Percentiles rank a stretch among this genome's conserved stretches.
Evolutionary conservation across 2,797 vertebrate species (phyloP).

Genomic region (Sylvia borin): DNA sequence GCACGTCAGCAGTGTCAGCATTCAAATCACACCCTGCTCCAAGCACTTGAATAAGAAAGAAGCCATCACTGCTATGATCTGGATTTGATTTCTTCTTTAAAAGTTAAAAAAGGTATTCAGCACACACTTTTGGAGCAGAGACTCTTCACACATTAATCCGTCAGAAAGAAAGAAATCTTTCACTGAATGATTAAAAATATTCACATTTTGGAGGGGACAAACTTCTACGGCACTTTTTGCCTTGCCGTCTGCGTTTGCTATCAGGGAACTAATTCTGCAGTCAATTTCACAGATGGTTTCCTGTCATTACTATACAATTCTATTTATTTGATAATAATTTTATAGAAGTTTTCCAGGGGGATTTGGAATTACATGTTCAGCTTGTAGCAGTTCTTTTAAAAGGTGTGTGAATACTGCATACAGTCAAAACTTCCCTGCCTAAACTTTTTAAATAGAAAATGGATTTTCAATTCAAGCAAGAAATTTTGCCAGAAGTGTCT

Average conservation of each 20-base stretch:
- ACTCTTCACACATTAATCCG: background rate
- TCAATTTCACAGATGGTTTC: slow-evolving; percentile 64
- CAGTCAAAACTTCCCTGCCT: slow-evolving; percentile 23
- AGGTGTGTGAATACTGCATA: background rate
- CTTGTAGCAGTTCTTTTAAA: slow-evolving; percentile 25
- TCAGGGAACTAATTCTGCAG: slow-evolving; percentile 50
- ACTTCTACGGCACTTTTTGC: slow-evolving; percentile 26
- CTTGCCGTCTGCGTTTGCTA: slow-evolving; percentile 13
- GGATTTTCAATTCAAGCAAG: slow-evolving; percentile 28
- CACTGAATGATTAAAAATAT: slow-evolving; percentile 54
- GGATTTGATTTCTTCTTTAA: background rate
- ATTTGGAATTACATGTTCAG: slow-evolving; percentile 35
- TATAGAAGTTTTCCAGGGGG: slow-evolving; percentile 40
- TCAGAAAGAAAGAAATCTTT: slow-evolving; percentile 37
- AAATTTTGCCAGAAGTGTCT: slow-evolving; percentile 1
- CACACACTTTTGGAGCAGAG: background rate
- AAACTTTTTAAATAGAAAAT: slow-evolving; percentile 40
- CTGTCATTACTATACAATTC: slow-evolving; percentile 61
- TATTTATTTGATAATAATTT: slow-evolving; percentile 69
- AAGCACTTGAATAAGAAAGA: background rate
- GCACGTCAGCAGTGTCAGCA: background rate
- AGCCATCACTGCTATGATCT: background rate
- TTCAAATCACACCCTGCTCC: background rate
- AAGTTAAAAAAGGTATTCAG: slow-evolving; percentile 29
- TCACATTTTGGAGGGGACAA: slow-evolving; percentile 47